phyloP scores from a whole-genome alignment of 2,113 vertebrate species.

The Silurus asotus region DNA sequence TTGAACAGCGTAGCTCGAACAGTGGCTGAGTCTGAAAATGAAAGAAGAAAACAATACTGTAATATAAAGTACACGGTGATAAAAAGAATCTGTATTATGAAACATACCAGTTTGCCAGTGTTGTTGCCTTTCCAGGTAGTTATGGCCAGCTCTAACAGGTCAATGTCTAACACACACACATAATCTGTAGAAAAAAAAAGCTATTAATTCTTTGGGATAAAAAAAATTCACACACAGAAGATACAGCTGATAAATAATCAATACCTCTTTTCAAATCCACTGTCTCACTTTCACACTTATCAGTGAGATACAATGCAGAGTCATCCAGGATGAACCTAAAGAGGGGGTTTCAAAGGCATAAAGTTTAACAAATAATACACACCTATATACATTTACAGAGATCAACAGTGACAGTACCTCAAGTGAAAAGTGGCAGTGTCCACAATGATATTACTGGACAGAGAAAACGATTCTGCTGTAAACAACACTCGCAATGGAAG shows the following conservation, averaged over 20 bases:
- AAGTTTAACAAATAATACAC: not conserved
- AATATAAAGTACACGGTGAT: not conserved
- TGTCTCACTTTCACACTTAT: slow-evolving; percentile 82
- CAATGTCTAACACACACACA: slow-evolving; percentile 87
- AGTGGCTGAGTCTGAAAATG: slow-evolving; percentile 80
- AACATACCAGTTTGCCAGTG: slow-evolving; percentile 78
- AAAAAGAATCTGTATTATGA: not conserved
- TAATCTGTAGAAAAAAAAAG: slow-evolving; percentile 75
- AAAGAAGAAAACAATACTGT: not conserved
- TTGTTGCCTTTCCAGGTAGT: slow-evolving; percentile 88
- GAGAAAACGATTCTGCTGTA: slow-evolving; percentile 86
- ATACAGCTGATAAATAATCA: not conserved
- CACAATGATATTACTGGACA: slow-evolving; percentile 91
- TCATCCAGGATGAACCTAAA: slow-evolving; percentile 89
- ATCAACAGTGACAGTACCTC: slow-evolving; percentile 69
- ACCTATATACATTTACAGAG: not conserved
- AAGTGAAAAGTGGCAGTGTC: slow-evolving; percentile 91
- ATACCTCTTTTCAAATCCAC: slow-evolving; percentile 85
- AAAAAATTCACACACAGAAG: not conserved
- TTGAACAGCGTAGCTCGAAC: slow-evolving; percentile 91
- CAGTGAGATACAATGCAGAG: slow-evolving; percentile 88
- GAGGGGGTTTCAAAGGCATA: not conserved
- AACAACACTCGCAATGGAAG: slow-evolving; percentile 82
- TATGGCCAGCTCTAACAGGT: slow-evolving; percentile 87
- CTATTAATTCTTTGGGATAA: not conserved